A percentile compares a stretch with the other conserved stretches of the same genome.
Evolutionary conservation across 2,797 vertebrate species (phyloP).

Genomic region (Ciconia nigra): DNA sequence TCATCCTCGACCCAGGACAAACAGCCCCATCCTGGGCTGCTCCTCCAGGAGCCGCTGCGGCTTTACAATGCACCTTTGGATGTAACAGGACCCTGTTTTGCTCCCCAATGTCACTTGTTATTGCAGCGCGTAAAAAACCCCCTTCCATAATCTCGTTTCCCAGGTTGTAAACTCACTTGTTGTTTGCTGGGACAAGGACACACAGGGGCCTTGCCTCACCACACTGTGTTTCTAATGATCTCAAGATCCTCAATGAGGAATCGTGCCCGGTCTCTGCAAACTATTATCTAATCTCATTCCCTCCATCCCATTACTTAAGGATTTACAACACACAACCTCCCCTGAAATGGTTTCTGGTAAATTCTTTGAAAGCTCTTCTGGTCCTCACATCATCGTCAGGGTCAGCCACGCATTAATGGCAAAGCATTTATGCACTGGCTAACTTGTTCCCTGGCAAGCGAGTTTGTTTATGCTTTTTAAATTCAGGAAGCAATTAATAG

Average conservation of each 20-base stretch:
- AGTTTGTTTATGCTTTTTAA: constrained; percentile 63
- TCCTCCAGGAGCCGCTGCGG: fast-evolving
- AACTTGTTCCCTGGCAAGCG: constrained; percentile 59
- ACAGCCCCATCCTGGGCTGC: not conserved
- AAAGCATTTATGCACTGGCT: constrained; percentile 51
- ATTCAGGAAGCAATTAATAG: constrained; percentile 78
- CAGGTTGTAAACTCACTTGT: not conserved
- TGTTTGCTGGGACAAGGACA: not conserved
- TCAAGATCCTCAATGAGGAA: constrained; percentile 39
- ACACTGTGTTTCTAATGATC: not conserved
- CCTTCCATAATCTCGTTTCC: not conserved
- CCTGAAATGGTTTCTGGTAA: constrained; percentile 77
- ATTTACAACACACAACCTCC: constrained; percentile 71
- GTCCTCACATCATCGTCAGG: constrained; percentile 66
- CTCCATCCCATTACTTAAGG: constrained; percentile 59
- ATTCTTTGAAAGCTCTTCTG: constrained; percentile 69
- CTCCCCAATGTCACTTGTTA: not conserved
- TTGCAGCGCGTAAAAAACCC: not conserved
- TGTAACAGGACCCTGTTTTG: not conserved
- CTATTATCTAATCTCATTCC: constrained; percentile 76
- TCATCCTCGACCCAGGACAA: fast-evolving
- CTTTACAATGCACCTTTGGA: not conserved
- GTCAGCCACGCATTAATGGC: constrained; percentile 71
- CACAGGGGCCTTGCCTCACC: not conserved
- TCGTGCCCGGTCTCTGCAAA: constrained; percentile 64